Base-by-base conservation (phyloP, 2,888 invertebrate species). In the Druceiella hillmani region DNA sequence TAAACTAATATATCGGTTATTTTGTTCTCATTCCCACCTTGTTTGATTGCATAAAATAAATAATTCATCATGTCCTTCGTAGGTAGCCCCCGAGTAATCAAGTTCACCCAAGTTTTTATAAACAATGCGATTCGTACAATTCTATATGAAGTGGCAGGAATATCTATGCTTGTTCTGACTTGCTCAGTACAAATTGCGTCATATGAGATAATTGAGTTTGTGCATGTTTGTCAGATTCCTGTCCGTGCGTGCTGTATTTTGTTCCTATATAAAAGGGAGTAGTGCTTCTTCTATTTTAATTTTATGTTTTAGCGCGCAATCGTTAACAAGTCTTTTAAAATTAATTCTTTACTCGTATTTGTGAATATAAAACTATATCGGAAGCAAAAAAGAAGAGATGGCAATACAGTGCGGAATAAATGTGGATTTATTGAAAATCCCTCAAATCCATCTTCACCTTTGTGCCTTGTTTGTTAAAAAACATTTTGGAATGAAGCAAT, bases 401-500 rank as follows among this genome's bases (percentile, higher is more conserved):
- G 43, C 45, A 45, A 41, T 47, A 47, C 36, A 17, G 42, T 45
- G 47, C 37, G 36, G 46, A 42, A 38, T 40, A 46, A 42, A 38
- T 40, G 16, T 31, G 44, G 44, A 43, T 46, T 48, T 28, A 46
- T 44, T 35, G 39, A 46, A 46, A 46, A 46, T 48, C 17, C 41
- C 29, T 40, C 48, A 46, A 48, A 49, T 33, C 42, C 44, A 43
- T 44, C 40, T 4, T 44, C 31, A 42, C 44, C 46, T 41, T 41
- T 46, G 48, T 50, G 46, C 15, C 47, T 47, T 42, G 20, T 45
- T 30, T 49, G 47, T 42, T 32, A 33, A 47, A 48, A 50, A 49
- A 42, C 34, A 36, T 41, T 50, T 45, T 48, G 44, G 22, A 51
- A 51, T 40, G 48, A 48, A 32, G 46, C 46, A 28, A 50, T 47